Percentiles rank a stretch among this genome's conserved stretches.
phyloP scores from a whole-genome alignment of 2,797 vertebrate species.

The Lagocephalus sceleratus region DNA sequence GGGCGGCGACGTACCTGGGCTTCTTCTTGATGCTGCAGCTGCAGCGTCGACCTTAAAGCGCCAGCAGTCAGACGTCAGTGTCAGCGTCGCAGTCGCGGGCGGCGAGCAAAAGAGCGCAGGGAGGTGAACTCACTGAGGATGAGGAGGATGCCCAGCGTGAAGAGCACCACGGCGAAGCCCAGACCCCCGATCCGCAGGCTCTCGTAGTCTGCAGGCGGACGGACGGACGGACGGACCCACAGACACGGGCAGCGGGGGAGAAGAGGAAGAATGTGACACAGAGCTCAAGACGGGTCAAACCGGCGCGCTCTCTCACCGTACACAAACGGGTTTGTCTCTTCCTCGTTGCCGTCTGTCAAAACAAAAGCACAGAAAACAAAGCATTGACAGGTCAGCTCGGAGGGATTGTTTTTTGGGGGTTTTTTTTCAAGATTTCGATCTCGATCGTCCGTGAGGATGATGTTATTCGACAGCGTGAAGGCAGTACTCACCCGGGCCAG shows the following conservation, averaged over 20 bases:
- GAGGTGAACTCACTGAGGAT: slow-evolving; percentile 86
- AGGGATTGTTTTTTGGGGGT: too few relatives aligned
- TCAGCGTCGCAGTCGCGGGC: neutral
- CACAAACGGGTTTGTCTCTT: slow-evolving; percentile 81
- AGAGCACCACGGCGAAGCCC: slow-evolving; percentile 90
- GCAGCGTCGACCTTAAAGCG: slow-evolving; percentile 85
- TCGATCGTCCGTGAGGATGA: too few relatives aligned
- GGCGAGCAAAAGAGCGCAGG: neutral
- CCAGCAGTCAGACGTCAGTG: slow-evolving; percentile 11
- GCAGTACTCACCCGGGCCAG: slow-evolving; percentile 57
- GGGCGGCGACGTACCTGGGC: slow-evolving; percentile 57
- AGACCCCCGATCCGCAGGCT: slow-evolving; percentile 92
- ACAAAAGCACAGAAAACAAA: neutral
- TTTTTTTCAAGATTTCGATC: too few relatives aligned
- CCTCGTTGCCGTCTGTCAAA: slow-evolving; percentile 64
- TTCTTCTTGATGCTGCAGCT: slow-evolving; percentile 76
- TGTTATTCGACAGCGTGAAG: too few relatives aligned
- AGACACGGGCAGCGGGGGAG: neutral
- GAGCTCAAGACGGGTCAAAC: neutral
- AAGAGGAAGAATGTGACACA: neutral
- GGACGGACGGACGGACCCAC: neutral
- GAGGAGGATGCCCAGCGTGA: slow-evolving; percentile 90
- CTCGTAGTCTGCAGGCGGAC: slow-evolving; percentile 83
- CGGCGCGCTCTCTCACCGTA: slow-evolving; percentile 81
- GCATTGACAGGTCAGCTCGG: neutral